Base-by-base conservation (phyloP, 2,797 vertebrate species). In the Lithobates sylvaticus region DNA sequence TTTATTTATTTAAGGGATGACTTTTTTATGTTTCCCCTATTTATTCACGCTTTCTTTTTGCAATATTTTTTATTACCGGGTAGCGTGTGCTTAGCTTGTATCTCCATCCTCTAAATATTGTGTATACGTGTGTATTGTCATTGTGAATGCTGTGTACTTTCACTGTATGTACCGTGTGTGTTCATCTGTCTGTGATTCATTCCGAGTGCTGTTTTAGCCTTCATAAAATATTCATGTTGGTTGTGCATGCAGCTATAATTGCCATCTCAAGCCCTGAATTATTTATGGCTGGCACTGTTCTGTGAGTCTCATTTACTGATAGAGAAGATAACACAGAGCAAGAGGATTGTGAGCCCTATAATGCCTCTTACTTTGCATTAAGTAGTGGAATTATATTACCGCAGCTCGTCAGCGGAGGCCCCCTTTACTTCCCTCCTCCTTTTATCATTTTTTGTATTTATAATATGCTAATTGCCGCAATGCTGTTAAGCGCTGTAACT, bases 141-240 rank as follows among this genome's bases (percentile, higher is more conserved):
- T 73, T 76, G 76, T 88, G 90, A 89, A 90, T 89, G 89, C 42
- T 87, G 86, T 87, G 86, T 83, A 83, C 75, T 36, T 67, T 77
- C 76, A 39, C 44, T 70, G 77, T 80, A 83, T 71, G 87, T 79
- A 87, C 86, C 81, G 72, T 88, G 84, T 92, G 92, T 93, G 93
- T 94, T 94, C 94, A 93, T 95, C 92, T 95, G 93, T 94, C 93
- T 94, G 95, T 96, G 94, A 96, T 96, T 96, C 96, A 96, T 96
- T 96, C 95, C 95, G 96, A 97, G 96, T 95, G 96, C 96, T 97
- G 96, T 96, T 97, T 97, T 98, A 98, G 97, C 95, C 97, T 96
- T 97, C 97, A 99, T 99, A 98, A 98, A 99, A 99, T 99, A 99
- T 99, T 98, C 97, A 99, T 99, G 96, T 94, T 97, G 97, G 97